Conservation (phyloP, 2,797 vertebrate genomes). For the Echeneis naucrates region DNA sequence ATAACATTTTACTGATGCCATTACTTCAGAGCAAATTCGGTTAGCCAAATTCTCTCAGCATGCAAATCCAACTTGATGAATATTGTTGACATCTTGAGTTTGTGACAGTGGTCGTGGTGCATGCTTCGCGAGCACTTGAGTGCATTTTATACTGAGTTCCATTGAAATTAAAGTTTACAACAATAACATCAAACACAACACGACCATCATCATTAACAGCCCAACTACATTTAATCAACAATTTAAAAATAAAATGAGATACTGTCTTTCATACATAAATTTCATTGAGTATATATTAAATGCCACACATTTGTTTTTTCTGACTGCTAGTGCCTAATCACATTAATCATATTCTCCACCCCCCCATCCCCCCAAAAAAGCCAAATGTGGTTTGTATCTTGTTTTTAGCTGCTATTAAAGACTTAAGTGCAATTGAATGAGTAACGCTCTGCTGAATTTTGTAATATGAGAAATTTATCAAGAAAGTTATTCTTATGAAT, state of each 20-base stretch:
- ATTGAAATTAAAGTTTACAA: too few species aligned
- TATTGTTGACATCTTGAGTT: too few species aligned
- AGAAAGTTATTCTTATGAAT: conserved; percentile 9
- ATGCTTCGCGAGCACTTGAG: too few species aligned
- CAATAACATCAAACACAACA: background rate
- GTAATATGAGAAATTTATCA: background rate
- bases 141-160: too few species aligned
- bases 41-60: too few species aligned
- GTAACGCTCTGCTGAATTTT: background rate
- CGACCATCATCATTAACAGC: background rate
- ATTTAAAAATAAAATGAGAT: background rate
- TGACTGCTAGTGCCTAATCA: background rate
- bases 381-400: background rate
- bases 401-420: conserved; percentile 2
- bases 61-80: too few species aligned
- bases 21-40: too few species aligned
- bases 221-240: background rate
- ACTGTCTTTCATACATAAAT: background rate
- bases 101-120: too few species aligned
- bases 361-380: too few species aligned
- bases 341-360: conserved; percentile 22
- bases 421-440: conserved; percentile 9
- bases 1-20: too few species aligned
- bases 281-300: background rate
- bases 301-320: background rate